A percentile compares a stretch with the other conserved stretches of the same genome.
Conservation (phyloP, 2,888 invertebrate genomes). For the Hartigia nigra region DNA sequence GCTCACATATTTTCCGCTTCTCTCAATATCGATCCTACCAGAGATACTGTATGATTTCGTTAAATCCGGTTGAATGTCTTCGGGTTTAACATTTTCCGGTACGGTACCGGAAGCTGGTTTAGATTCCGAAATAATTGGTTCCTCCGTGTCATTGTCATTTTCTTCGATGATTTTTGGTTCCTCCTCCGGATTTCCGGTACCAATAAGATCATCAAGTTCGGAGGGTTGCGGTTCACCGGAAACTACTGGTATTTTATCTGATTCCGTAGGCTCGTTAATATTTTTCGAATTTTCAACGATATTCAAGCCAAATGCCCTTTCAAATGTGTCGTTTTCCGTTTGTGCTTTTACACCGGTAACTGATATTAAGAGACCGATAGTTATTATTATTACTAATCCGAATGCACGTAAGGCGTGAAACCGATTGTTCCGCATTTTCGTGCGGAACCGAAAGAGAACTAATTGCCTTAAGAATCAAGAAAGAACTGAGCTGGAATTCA, state of each 20-base stretch:
- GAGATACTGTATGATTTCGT: constrained; percentile 22
- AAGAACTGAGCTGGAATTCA: constrained; percentile 37
- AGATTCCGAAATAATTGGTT: background rate
- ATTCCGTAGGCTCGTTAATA: background rate
- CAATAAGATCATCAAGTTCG: constrained; percentile 43
- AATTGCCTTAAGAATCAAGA: constrained; percentile 37
- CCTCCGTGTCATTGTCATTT: constrained; percentile 4
- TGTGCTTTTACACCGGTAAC: constrained; percentile 20
- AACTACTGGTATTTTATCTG: background rate
- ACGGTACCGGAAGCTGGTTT: background rate
- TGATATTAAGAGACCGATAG: background rate
- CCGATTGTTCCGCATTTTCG: background rate
- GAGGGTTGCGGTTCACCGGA: constrained; percentile 1
- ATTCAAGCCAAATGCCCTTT: constrained; percentile 45
- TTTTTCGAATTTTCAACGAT: constrained; percentile 15
- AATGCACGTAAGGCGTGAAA: background rate
- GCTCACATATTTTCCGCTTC: constrained; percentile 54
- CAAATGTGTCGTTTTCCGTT: constrained; percentile 40
- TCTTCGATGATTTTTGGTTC: constrained; percentile 7
- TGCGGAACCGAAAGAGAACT: constrained; percentile 19
- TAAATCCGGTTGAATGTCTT: constrained; percentile 9
- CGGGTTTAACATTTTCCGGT: background rate
- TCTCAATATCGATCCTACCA: constrained; percentile 33
- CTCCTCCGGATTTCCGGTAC: background rate
- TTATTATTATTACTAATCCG: background rate